Evolutionary conservation across 2,113 vertebrate species (phyloP).

Genomic region (Equus przewalskii): DNA sequence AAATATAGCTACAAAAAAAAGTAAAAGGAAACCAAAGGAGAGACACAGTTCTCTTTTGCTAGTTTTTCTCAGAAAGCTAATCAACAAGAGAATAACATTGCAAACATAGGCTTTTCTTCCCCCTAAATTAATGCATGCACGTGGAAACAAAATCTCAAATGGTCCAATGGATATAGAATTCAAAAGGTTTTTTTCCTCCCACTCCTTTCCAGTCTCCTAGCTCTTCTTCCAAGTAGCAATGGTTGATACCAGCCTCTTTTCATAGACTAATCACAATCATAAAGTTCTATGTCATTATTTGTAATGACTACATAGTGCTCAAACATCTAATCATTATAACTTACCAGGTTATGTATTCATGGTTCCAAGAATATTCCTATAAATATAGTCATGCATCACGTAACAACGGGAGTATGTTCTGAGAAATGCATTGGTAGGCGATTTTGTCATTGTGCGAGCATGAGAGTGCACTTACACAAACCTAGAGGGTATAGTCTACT

Average conservation of each 20-base stretch:
- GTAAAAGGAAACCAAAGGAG: not conserved
- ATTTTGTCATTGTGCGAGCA: too few species aligned
- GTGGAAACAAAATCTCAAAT: not conserved
- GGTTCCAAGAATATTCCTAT: not conserved
- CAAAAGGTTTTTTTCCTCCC: not conserved
- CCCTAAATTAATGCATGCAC: not conserved
- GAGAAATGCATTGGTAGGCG: too few species aligned
- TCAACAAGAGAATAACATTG: not conserved
- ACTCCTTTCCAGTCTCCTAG: not conserved
- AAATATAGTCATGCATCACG: not conserved
- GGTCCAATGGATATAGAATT: not conserved
- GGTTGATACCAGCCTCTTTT: not conserved
- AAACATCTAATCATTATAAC: not conserved
- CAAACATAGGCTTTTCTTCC: not conserved
- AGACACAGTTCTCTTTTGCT: not conserved
- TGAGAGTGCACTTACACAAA: too few species aligned
- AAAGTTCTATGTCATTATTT: not conserved
- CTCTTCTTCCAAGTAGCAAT: not conserved
- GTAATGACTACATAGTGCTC: not conserved
- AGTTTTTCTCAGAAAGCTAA: not conserved
- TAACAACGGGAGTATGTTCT: too few species aligned
- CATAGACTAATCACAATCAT: not conserved
- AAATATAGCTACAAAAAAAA: not conserved
- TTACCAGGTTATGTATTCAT: not conserved
- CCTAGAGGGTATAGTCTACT: too few species aligned